Evolutionary conservation across 1,140 invertebrate species (phyloP), one percentile per base, ranked within the genome.

Genomic region (Drepana arcuata): DNA sequence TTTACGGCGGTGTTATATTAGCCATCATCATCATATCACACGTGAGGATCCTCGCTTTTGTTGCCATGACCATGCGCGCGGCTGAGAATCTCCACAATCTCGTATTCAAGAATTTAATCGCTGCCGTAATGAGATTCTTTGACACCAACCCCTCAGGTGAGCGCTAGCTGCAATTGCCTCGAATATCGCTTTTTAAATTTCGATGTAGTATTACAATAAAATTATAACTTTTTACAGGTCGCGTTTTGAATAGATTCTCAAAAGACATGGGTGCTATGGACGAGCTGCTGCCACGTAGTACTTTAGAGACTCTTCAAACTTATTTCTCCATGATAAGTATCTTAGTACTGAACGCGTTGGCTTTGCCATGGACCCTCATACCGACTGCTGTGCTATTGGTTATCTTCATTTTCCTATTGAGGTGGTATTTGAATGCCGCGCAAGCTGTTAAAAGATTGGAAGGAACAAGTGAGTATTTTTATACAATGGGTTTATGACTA

Each of bases 401-500:
- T 0, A 48, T 93, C 1, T 95, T 93, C 64, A 70, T 88, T 33
- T 70, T 90, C 13, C 82, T 95, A 16, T 65, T 93, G 36, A 85
- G 81, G 46, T 87, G 93, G 63, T 97, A 95, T 63, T 70, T 96
- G 15, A 82, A 86, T 10, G 92, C 92, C 0, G 92, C 93, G n/a
- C 87, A 93, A 56, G 90, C 91, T 64, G 79, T 95, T 1, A 96
- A 95, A 69, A 86, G 93, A 42, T 81, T 96, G 23, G 94, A 97
- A 75, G 92, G 92, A 59, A 90, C 90, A 26, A 88, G 91, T 93
- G 82, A 85, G 78, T 72, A 41, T 25, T 11, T 16, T 16, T n/a
- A n/a, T n/a, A n/a, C n/a, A n/a, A n/a, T n/a, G n/a, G n/a, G n/a
- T n/a, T n/a, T n/a, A n/a, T n/a, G n/a, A n/a, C n/a, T n/a, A n/a